phyloP scores from a whole-genome alignment of 2,888 invertebrate species.

The Ypsolopha sequella region DNA sequence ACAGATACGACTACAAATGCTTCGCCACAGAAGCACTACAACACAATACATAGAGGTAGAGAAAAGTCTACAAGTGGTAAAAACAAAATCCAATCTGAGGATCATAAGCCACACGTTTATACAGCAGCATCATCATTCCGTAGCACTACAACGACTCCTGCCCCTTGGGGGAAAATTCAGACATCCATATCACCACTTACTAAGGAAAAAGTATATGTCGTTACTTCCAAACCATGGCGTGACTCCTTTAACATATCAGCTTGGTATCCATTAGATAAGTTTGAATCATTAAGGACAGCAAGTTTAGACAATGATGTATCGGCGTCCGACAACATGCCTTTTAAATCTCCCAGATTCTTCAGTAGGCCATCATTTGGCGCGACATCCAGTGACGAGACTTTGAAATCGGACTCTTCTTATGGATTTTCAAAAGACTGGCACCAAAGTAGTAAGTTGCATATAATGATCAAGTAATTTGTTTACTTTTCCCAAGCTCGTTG shows the following conservation, averaged over 20 bases:
- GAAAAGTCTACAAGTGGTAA: constrained; percentile 28
- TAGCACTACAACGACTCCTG: constrained; percentile 45
- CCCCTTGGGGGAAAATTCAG: constrained; percentile 76
- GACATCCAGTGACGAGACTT: constrained; percentile 36
- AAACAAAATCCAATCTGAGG: constrained; percentile 30
- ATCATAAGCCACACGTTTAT: constrained; percentile 47
- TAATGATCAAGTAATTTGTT: not conserved
- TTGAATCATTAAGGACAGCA: constrained; percentile 42
- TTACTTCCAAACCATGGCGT: constrained; percentile 79
- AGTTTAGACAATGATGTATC: constrained; percentile 25
- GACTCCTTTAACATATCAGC: constrained; percentile 26
- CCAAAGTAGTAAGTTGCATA: constrained; percentile 51
- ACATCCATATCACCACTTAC: constrained; percentile 82
- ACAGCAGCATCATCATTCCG: constrained; percentile 53
- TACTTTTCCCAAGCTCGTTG: not conserved
- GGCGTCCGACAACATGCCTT: constrained; percentile 35
- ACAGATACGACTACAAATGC: constrained; percentile 30
- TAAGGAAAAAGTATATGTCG: constrained; percentile 85
- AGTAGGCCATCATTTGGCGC: constrained; percentile 70
- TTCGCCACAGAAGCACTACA: constrained; percentile 39
- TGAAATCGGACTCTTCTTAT: constrained; percentile 43
- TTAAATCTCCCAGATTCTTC: constrained; percentile 66
- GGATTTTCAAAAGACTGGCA: constrained; percentile 56
- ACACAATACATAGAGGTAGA: constrained; percentile 41
- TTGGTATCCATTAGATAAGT: constrained; percentile 34